phyloP scores from a whole-genome alignment of 2,888 invertebrate genomes.

The Rhagophthalmus giganteus region DNA sequence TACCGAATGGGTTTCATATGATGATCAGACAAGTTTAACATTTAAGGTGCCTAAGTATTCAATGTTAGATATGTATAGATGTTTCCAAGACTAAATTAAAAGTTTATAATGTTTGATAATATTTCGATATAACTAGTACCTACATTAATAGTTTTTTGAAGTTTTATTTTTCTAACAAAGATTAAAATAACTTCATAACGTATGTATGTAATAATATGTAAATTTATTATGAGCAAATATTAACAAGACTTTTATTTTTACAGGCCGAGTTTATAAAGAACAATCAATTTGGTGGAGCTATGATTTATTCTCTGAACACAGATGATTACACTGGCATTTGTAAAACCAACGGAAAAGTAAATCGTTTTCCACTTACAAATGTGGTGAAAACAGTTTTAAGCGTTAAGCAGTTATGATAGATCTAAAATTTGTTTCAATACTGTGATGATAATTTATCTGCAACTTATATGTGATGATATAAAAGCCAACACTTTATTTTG shows the following conservation, averaged over 20 bases:
- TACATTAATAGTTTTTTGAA: too few species aligned
- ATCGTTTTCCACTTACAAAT: conserved; percentile 51
- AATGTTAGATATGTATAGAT: neutral
- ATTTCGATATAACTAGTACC: too few species aligned
- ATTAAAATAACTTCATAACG: too few species aligned
- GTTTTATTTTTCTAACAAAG: too few species aligned
- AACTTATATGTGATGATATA: too few species aligned
- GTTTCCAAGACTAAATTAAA: too few species aligned
- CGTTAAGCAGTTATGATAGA: conserved; percentile 44
- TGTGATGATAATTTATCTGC: too few species aligned
- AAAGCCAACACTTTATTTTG: too few species aligned
- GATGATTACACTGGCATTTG: conserved; percentile 75
- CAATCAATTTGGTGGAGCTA: conserved; percentile 73
- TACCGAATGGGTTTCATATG: conserved; percentile 83
- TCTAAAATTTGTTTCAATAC: too few species aligned
- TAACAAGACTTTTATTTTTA: conserved; percentile 2
- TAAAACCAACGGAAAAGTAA: conserved; percentile 40
- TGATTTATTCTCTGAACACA: conserved; percentile 80
- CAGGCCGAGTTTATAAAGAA: conserved; percentile 60
- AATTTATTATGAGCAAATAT: too few species aligned
- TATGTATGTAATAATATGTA: too few species aligned
- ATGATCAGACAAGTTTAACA: conserved; percentile 69
- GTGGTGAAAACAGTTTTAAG: conserved; percentile 36
- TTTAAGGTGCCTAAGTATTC: conserved; percentile 63
- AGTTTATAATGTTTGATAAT: too few species aligned